These are phyloP conservation scores for Protonibea diacanthus DNA, from an alignment of 2,797 vertebrate species.

Conservation along the genomic window DNA sequence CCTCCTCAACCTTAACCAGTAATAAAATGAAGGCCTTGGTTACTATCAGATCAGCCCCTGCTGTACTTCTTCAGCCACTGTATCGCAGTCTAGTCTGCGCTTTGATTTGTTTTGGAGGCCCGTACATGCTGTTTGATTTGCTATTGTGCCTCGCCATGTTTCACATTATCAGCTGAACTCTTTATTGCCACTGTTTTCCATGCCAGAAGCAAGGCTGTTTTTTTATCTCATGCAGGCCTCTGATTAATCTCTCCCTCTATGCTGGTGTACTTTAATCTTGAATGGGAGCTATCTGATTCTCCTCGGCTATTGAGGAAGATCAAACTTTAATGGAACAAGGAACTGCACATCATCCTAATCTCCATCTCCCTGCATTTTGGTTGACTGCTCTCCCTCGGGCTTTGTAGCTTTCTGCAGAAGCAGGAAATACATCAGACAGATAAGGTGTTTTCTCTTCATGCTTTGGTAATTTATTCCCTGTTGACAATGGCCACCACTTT, in stretches of 20 bases:
- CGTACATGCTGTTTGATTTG: conserved; percentile 77
- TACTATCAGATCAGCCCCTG: conserved; percentile 75
- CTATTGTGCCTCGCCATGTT: conserved; percentile 81
- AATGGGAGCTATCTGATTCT: conserved; percentile 85
- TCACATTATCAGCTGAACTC: conserved; percentile 84
- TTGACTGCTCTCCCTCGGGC: conserved; percentile 76
- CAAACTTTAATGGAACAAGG: conserved; percentile 86
- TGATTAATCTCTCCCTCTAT: conserved; percentile 84
- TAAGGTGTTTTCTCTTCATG: conserved; percentile 81
- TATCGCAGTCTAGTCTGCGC: conserved; percentile 55
- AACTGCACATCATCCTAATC: conserved; percentile 84
- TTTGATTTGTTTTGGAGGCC: conserved; percentile 81
- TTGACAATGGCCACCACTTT: conserved; percentile 76
- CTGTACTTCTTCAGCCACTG: conserved; percentile 70
- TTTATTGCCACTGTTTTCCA: conserved; percentile 85
- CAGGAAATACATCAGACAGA: conserved; percentile 83
- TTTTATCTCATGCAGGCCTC: conserved; percentile 81
- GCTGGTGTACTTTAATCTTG: conserved; percentile 84
- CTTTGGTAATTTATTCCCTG: conserved; percentile 81
- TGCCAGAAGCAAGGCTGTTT: conserved; percentile 81
- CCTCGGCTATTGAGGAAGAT: conserved; percentile 85
- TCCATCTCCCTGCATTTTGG: conserved; percentile 81
- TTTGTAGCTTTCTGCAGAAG: conserved; percentile 80
- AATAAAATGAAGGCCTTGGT: conserved; percentile 77
- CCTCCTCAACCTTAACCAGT: conserved; percentile 75